Base-by-base conservation (phyloP, 2,888 invertebrate species). In the Blastobasis adustella region DNA sequence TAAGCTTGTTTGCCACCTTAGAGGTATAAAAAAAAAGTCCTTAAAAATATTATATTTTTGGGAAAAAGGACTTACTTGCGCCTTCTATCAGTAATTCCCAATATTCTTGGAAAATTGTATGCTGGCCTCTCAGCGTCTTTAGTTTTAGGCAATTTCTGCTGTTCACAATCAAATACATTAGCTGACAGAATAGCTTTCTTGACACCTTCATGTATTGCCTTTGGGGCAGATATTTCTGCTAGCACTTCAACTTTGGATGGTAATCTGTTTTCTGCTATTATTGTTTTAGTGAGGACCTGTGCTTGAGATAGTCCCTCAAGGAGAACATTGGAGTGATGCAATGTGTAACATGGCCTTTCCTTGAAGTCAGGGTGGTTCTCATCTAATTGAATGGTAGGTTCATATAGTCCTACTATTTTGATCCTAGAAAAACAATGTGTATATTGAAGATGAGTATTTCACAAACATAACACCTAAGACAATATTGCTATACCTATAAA, bases 281-380 rank as follows among this genome's bases (percentile, higher is more conserved):
- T 79, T 1, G 95, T 92, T 70, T 97, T 97, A 4, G 95, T 95
- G 5, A 97, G 79, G n/a, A 93, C 82, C 80, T 94, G 93, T 0
- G 95, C 95, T 83, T 97, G 97, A 1, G 90, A 74, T 49, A 94
- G 66, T 8, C 96, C 97, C 79, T 93, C 91, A 37, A 95, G 67
- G 4, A 95, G 79, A 6, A 94, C 92, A 77, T 91, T 92, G 41
- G 86, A 77, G 60, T 93, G 91, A 51, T 81, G 85, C 54, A 91
- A 91, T 1, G 89, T 82, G 55, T 92, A 87, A 62, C 94, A 92
- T 5, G 90, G 85, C 55, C 77, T 81, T 10, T 90, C 78, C 62
- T 93, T 91, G 89, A 92, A 94, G 51, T 93, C 85, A 2, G 93
- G 93, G 74, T 94, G 92, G 36, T 87, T 90, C 55, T 90, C 65